phyloP scores from a whole-genome alignment of 2,888 invertebrate genomes.

The Blastobasis adustella region DNA sequence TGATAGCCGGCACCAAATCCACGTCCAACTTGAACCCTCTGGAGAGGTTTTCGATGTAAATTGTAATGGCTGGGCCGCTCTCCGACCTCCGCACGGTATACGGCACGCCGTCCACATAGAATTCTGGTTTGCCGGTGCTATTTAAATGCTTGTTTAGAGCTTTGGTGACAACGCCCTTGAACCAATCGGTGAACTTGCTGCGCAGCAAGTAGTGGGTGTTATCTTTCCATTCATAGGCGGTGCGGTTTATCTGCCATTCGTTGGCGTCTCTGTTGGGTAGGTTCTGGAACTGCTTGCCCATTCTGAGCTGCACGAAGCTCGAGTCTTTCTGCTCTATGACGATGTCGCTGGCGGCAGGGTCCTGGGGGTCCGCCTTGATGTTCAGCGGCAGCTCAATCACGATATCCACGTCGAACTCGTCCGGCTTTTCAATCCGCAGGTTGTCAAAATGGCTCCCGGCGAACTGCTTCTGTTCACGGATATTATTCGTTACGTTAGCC shows the following conservation, averaged over 20 bases:
- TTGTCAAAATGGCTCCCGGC: conserved; percentile 77
- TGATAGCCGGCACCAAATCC: conserved; percentile 71
- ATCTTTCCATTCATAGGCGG: conserved; percentile 53
- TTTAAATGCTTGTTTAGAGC: conserved; percentile 43
- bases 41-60: conserved; percentile 40
- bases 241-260: conserved; percentile 42
- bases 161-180: conserved; percentile 59
- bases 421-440: conserved; percentile 70
- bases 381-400: conserved; percentile 66
- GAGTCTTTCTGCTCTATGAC: conserved; percentile 44
- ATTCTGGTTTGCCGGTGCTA: conserved; percentile 10
- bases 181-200: conserved; percentile 67
- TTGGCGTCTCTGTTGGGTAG: conserved; percentile 31
- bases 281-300: conserved; percentile 44
- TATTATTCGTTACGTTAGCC: too few species aligned
- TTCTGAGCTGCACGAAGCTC: conserved; percentile 59
- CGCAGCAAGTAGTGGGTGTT: conserved; percentile 50
- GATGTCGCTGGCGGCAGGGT: conserved; percentile 43
- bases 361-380: conserved; percentile 21
- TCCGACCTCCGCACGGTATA: conserved; percentile 37
- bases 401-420: conserved; percentile 77
- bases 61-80: conserved; percentile 73
- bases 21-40: conserved; percentile 50
- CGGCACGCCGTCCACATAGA: conserved; percentile 43
- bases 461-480: conserved; percentile 44